Conservation (phyloP, 2,888 invertebrate genomes). For the Tetranychus truncatus region DNA sequence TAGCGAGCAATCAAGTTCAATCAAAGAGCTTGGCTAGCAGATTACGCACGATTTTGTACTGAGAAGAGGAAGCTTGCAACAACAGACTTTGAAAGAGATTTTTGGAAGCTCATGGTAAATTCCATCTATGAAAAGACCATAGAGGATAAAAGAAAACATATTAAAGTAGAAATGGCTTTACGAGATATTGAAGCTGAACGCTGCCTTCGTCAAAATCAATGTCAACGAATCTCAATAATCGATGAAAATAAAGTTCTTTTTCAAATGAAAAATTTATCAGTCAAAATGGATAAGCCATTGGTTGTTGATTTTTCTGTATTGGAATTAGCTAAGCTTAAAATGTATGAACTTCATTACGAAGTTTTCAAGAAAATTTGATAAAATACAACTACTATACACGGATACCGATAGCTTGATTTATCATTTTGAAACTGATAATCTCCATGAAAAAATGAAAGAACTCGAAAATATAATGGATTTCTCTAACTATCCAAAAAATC, state of each 20-base stretch:
- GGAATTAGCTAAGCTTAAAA: slow-evolving; percentile 28
- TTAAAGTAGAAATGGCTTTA: no score
- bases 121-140: slow-evolving; percentile 31
- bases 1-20: neutral
- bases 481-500: no score
- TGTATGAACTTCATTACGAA: no score
- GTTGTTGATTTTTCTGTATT: slow-evolving; percentile 27
- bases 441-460: no score
- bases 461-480: no score
- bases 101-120: slow-evolving; percentile 32
- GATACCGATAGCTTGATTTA: no score
- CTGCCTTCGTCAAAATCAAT: no score
- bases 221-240: no score
- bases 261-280: slow-evolving; percentile 10
- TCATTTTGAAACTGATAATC: no score
- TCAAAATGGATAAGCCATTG: slow-evolving; percentile 27
- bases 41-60: slow-evolving; percentile 25
- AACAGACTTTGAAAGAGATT: slow-evolving; percentile 32
- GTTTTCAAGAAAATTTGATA: no score
- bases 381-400: no score
- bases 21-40: slow-evolving; percentile 25
- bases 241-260: slow-evolving; percentile 23
- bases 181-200: no score
- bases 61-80: slow-evolving; percentile 26
- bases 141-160: slow-evolving; percentile 29